Base-by-base conservation (phyloP, 2,888 invertebrate species). In the Perizoma affinitatum region DNA sequence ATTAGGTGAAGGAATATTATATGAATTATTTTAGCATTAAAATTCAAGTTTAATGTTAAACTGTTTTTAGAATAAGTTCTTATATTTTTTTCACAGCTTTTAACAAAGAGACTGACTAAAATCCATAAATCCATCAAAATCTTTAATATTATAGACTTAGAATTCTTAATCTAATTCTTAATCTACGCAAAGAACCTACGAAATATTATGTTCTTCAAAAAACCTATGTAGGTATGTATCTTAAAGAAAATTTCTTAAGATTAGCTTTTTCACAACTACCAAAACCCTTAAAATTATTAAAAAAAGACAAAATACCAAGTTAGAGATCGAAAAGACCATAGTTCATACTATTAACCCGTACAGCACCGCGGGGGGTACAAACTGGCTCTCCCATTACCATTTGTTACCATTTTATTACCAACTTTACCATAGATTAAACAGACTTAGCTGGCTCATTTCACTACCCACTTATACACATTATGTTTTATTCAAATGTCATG, bases 321-420 rank as follows among this genome's bases (percentile, higher is more conserved):
- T 65, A n/a, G 67, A 11, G 63, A 59, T 53, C 45, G 48, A 36
- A 63, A 61, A 65, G 58, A 61, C 65, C 60, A 59, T 66, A 63
- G 63, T 61, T 67, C 68, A 56, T 58, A 58, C 57, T 66, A 57
- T 66, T 64, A 71, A 66, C 68, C 67, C 63, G 66, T 63, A 48
- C 59, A 40, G 50, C 66, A 56, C 67, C 48, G 55, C 67, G 62
- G 71, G 71, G 71, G 71, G 68, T 49, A 38, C 54, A 54, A 65
- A 65, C 68, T 46, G 54, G 52, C 68, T 44, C 47, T 41, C 48
- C 77, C 70, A 82, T 82, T 79, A 82, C 73, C 81, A 75, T 82
- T 76, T 73, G 74, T 82, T 80, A 79, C 73, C 68, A 76, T 82
- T 82, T 82, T 82, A 82, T 82, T 75, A 73, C 73, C 72, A 70